These are phyloP conservation scores for Eupithecia subumbrata DNA, from an alignment of 2,888 invertebrate species.

Conservation along the genomic window DNA sequence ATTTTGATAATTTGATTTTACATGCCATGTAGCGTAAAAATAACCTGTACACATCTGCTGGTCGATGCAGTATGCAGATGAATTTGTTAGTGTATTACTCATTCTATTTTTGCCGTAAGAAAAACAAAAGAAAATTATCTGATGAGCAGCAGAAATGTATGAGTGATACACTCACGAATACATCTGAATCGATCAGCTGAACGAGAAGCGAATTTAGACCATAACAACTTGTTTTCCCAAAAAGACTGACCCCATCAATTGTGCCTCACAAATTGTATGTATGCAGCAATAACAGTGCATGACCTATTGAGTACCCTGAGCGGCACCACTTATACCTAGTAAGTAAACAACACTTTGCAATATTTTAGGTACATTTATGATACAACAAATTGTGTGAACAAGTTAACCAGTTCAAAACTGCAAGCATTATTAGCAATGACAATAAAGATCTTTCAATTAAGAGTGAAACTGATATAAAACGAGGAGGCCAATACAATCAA, in stretches of 20 bases:
- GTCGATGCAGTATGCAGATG: not conserved
- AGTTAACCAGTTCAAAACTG: not conserved
- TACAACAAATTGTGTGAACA: conserved; percentile 1
- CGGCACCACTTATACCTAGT: not conserved
- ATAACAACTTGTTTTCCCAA: not conserved
- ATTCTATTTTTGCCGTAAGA: no score
- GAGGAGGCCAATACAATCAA: conserved; percentile 41
- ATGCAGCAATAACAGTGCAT: not conserved
- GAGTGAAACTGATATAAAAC: conserved; percentile 13
- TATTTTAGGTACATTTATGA: not conserved
- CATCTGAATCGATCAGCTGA: not conserved
- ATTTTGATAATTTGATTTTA: not conserved
- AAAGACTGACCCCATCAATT: not conserved
- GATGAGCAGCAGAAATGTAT: no score
- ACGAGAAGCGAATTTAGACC: not conserved
- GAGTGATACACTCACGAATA: not conserved
- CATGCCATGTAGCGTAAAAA: not conserved
- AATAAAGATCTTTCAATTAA: conserved; percentile 5
- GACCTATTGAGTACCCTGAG: not conserved
- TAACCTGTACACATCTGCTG: not conserved
- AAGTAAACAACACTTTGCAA: not conserved
- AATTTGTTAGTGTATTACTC: not conserved
- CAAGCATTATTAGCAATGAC: conserved; percentile 15
- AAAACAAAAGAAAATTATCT: no score
- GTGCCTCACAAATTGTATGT: not conserved